Percentiles rank a stretch among this genome's conserved stretches.
phyloP scores from a whole-genome alignment of 2,797 vertebrate species.

The Eurystomus glaucurus region DNA sequence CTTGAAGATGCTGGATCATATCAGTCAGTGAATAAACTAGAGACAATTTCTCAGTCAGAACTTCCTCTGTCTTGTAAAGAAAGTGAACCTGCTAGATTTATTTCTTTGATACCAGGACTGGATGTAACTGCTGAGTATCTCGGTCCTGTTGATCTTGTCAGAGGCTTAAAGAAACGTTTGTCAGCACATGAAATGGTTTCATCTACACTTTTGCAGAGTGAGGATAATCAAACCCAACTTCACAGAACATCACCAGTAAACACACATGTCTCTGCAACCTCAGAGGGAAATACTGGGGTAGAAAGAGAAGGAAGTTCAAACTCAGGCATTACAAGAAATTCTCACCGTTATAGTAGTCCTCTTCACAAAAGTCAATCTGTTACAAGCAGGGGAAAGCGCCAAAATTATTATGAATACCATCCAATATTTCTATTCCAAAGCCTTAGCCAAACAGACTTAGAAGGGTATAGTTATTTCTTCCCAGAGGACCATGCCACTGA shows the following conservation, averaged over 20 bases:
- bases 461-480: constrained; percentile 89
- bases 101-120: constrained; percentile 86
- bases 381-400: constrained; percentile 72
- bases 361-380: background rate
- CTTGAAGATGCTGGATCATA: background rate
- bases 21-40: constrained; percentile 55
- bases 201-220: background rate
- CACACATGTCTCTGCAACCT: background rate
- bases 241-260: background rate
- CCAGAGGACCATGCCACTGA: constrained; percentile 88
- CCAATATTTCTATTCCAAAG: constrained; percentile 79
- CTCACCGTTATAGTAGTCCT: background rate
- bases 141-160: constrained; percentile 64
- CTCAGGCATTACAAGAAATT: background rate
- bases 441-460: constrained; percentile 83
- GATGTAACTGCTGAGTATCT: constrained; percentile 89
- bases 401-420: constrained; percentile 75
- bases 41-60: constrained; percentile 32
- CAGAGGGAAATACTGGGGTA: background rate
- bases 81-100: constrained; percentile 72
- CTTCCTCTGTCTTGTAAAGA: constrained; percentile 80
- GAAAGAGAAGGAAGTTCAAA: constrained; percentile 9
- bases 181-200: constrained; percentile 27
- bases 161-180: constrained; percentile 62
- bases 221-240: constrained; percentile 23